These are phyloP conservation scores for Halichoerus grypus DNA, from an alignment of 2,113 vertebrate genomes.

Conservation along the genomic window DNA sequence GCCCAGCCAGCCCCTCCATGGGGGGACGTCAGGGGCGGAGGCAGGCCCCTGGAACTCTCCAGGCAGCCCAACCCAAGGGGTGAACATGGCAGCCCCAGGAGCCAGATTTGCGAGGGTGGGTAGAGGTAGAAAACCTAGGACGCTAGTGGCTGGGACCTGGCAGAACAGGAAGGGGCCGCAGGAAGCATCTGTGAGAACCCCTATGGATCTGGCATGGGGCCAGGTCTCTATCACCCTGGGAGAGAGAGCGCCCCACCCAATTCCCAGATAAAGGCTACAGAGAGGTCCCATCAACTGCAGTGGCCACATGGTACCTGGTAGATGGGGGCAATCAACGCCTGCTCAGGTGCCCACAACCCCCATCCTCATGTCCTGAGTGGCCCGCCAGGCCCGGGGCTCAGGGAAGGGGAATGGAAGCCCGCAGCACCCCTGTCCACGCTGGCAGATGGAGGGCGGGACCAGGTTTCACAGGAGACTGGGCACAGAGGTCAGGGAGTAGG, in stretches of 20 bases:
- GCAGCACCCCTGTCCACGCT: not conserved
- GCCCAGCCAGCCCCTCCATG: conserved; percentile 2
- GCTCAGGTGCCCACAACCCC: not conserved
- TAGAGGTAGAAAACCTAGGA: not conserved
- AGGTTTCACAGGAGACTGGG: not conserved
- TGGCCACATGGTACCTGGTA: not conserved
- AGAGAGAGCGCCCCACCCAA: not conserved
- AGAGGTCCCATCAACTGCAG: not conserved
- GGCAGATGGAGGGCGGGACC: not conserved
- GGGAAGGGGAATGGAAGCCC: not conserved
- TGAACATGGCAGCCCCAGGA: not conserved
- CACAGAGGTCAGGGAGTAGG: not conserved
- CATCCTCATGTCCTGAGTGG: not conserved
- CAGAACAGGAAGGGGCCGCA: not conserved
- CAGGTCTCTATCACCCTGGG: not conserved
- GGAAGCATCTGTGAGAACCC: not conserved
- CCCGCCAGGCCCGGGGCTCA: not conserved
- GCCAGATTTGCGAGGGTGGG: not conserved
- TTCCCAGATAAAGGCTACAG: conserved; percentile 5
- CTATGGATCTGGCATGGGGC: not conserved
- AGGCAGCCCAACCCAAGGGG: not conserved
- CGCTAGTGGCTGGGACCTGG: not conserved
- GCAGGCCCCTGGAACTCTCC: not conserved
- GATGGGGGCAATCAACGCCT: not conserved
- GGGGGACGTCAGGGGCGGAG: not conserved